phyloP scores from a whole-genome alignment of 2,888 invertebrate species.

The Rutpela maculata region DNA sequence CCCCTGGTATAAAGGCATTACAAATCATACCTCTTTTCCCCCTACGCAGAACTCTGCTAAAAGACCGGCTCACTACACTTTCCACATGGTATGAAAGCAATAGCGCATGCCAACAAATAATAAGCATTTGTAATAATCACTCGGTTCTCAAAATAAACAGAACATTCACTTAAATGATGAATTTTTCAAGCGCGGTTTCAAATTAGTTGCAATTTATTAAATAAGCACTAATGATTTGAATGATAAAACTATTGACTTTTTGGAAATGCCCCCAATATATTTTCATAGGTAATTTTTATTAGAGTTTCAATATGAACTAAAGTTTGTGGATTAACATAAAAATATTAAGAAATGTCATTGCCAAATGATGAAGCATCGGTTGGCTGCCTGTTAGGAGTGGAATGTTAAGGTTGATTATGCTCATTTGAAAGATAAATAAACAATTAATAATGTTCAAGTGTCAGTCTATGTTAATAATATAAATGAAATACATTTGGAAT shows the following conservation, averaged over 20 bases:
- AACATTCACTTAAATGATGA: conserved; percentile 11
- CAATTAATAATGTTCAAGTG: conserved; percentile 27
- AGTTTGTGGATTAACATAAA: conserved; percentile 13
- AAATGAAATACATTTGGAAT: conserved; percentile 33
- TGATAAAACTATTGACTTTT: background rate
- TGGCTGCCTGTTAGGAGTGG: conserved; percentile 1
- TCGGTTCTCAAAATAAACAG: conserved; percentile 33
- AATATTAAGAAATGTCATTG: conserved; percentile 10
- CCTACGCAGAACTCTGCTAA: background rate
- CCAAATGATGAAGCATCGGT: conserved; percentile 8
- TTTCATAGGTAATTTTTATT: background rate
- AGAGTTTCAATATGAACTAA: background rate
- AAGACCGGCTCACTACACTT: conserved; percentile 21
- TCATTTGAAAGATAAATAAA: conserved; percentile 36
- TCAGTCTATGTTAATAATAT: conserved; percentile 28
- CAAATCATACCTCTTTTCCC: conserved; percentile 8
- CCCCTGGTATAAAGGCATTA: too few species aligned
- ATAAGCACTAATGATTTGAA: conserved; percentile 5
- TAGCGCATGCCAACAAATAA: conserved; percentile 31
- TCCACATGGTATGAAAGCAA: conserved; percentile 37
- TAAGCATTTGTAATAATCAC: conserved; percentile 30
- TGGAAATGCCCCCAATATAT: conserved; percentile 1
- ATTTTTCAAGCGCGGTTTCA: conserved; percentile 17
- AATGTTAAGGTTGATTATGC: conserved; percentile 38
- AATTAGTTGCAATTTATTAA: conserved; percentile 25